Evolutionary conservation across 2,797 vertebrate species (phyloP).

Genomic region (Xerus rutilus): DNA sequence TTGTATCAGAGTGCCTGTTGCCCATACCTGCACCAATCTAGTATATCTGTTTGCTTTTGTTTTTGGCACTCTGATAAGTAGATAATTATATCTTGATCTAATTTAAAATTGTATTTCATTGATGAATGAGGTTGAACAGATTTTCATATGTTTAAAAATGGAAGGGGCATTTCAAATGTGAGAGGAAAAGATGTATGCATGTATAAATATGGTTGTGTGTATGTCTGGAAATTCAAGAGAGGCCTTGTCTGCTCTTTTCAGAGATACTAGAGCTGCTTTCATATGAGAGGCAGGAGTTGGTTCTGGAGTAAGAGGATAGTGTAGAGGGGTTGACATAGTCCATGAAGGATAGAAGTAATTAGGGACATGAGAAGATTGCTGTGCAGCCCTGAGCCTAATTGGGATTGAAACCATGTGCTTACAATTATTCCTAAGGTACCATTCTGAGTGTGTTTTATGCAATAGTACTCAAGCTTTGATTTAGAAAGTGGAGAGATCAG

Average conservation of each 20-base stretch:
- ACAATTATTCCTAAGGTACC: not conserved
- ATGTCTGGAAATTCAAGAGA: conserved; percentile 29
- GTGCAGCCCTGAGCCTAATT: not conserved
- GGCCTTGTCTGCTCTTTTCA: conserved; percentile 43
- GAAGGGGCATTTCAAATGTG: conserved; percentile 37
- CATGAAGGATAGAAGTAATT: conserved; percentile 6
- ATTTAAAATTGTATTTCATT: conserved; percentile 59
- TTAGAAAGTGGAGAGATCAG: conserved; percentile 43
- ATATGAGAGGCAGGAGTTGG: not conserved
- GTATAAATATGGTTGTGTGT: conserved; percentile 30
- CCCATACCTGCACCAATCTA: not conserved
- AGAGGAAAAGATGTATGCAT: not conserved
- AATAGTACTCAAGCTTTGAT: conserved; percentile 46
- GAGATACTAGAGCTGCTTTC: conserved; percentile 35
- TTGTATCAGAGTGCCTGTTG: not conserved
- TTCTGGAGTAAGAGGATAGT: not conserved
- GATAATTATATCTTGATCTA: conserved; percentile 45
- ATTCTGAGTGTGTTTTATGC: conserved; percentile 42
- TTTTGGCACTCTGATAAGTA: conserved; percentile 45
- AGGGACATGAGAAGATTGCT: conserved; percentile 6
- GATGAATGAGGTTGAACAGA: conserved; percentile 42
- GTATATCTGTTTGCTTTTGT: not conserved
- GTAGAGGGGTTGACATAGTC: not conserved
- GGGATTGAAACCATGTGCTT: conserved; percentile 29
- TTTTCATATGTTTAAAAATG: conserved; percentile 52